phyloP scores from a whole-genome alignment of 2,113 vertebrate species.

The Oncorhynchus kisutch region DNA sequence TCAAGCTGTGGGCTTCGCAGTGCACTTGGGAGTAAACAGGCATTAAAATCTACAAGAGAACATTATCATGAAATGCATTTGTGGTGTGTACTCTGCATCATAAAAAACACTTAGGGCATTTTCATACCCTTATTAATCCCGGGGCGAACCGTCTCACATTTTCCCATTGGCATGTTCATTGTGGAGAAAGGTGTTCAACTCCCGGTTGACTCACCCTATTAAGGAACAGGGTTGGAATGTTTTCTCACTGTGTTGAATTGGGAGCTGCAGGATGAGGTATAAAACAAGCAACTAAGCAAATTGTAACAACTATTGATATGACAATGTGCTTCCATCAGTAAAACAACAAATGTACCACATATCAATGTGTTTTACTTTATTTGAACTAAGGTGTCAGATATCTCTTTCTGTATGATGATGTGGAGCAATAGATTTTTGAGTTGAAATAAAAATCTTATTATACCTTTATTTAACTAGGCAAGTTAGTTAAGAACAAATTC shows the following conservation, averaged over 20 bases:
- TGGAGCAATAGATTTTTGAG: not conserved
- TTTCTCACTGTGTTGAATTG: not conserved
- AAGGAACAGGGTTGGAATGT: too few relatives aligned
- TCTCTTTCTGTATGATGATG: constrained; percentile 4
- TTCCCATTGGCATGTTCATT: not conserved
- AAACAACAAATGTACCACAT: too few relatives aligned
- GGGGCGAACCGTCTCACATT: not conserved
- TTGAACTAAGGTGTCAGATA: constrained; percentile 9
- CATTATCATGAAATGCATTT: too few relatives aligned
- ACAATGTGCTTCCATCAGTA: not conserved
- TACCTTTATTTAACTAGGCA: too few relatives aligned
- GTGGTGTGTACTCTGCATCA: too few relatives aligned
- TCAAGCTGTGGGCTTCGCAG: not conserved
- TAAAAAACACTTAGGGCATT: too few relatives aligned
- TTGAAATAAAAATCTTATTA: not conserved
- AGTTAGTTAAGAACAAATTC: too few relatives aligned
- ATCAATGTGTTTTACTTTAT: not conserved
- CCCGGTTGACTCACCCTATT: too few relatives aligned
- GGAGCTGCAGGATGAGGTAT: too few relatives aligned
- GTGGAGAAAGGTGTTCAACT: not conserved
- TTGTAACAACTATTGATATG: not conserved
- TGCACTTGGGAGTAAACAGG: not conserved
- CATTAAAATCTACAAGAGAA: not conserved
- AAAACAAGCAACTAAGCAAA: too few relatives aligned
- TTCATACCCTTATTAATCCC: too few relatives aligned